phyloP scores from a whole-genome alignment of 2,888 invertebrate species.

The Alitta virens region DNA sequence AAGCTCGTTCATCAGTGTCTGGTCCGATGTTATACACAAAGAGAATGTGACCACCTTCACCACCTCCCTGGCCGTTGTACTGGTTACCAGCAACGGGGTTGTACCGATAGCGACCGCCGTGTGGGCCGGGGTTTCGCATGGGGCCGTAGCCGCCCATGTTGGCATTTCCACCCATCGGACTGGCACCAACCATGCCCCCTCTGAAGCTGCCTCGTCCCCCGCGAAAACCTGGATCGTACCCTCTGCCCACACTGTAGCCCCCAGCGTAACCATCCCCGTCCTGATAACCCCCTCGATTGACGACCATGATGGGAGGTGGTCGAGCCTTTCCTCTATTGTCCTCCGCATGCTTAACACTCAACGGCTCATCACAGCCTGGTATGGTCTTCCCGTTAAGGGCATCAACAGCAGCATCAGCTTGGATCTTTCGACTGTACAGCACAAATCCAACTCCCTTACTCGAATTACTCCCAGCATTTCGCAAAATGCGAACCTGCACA shows the following conservation, averaged over 20 bases:
- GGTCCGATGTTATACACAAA: slow-evolving; percentile 58
- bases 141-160: slow-evolving; percentile 4
- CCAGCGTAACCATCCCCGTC: slow-evolving; percentile 21
- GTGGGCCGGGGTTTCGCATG: background rate
- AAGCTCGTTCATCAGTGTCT: slow-evolving; percentile 52
- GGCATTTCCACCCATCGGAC: background rate
- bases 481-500: slow-evolving; percentile 85
- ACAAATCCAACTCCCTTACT: slow-evolving; percentile 89
- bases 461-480: slow-evolving; percentile 83
- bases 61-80: background rate
- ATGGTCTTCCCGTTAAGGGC: slow-evolving; percentile 24
- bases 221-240: slow-evolving; percentile 9
- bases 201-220: slow-evolving; percentile 15
- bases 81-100: slow-evolving; percentile 8
- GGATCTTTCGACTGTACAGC: slow-evolving; percentile 76
- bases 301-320: slow-evolving; percentile 6
- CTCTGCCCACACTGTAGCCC: slow-evolving; percentile 13
- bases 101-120: background rate
- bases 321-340: slow-evolving; percentile 63
- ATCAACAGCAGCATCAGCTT: slow-evolving; percentile 69
- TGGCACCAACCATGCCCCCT: slow-evolving; percentile 2
- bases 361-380: slow-evolving; percentile 63
- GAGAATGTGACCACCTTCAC: slow-evolving; percentile 40
- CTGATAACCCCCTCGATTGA: background rate
- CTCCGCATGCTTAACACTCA: slow-evolving; percentile 82